Base-by-base conservation (phyloP, 2,888 invertebrate species). In the Cyclophora punctaria region DNA sequence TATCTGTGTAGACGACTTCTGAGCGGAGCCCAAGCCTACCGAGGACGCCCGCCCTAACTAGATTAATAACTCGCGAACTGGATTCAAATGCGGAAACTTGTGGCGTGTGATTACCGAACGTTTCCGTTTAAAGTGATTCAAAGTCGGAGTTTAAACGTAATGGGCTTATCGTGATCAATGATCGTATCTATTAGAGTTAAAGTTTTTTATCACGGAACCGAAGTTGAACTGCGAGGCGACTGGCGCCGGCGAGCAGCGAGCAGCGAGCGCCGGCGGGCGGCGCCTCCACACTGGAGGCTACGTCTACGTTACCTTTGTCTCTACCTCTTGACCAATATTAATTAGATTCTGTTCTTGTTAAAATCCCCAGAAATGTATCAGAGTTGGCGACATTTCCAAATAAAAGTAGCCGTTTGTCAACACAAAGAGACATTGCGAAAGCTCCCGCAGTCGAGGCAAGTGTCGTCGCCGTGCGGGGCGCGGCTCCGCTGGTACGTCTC, bases 1-100 rank as follows among this genome's bases (percentile, higher is more conserved):
- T 94, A 77, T 93, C 93, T 53, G 94, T 94, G 75, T 94, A 93
- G 91, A 90, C 62, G 76, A 78, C 51, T 79, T 73, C 54, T 79
- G 53, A 68, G 57, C 42, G 20, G 1, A 3, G 35, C 43, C 7
- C 7, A 7, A 45, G 6, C 42, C 40, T 20, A 20, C 20, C 37
- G 43, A 37, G 4, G 5, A 5, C 37, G 37, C 49, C 49, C 41
- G 48, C 20, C 35, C 33, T 41, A 49, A 43, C 48, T 41, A 43
- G 40, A 41, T 45, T 35, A 50, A 4, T 41, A 45, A 44, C 48
- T 48, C 34, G 33, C 45, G 34, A 42, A 45, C 35, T 44, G 45
- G 46, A 5, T 37, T 37, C 37, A 5, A 37, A 37, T 37, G 37
- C 37, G 37, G 37, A 37, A 37, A 37, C 37, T 37, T 37, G 37